phyloP scores from a whole-genome alignment of 2,797 vertebrate species.

The Phylloscopus collybita region DNA sequence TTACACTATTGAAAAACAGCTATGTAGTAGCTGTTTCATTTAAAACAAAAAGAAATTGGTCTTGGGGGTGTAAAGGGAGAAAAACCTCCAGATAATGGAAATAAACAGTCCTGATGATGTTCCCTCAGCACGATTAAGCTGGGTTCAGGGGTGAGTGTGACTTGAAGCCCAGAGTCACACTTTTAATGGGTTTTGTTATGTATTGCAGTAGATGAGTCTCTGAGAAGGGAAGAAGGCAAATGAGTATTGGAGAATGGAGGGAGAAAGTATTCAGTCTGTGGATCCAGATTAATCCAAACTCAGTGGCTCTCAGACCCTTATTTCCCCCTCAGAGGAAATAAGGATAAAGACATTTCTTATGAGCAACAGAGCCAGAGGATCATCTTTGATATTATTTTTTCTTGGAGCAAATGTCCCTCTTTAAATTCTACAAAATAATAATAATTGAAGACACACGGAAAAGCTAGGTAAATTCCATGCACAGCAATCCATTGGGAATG shows the following conservation, averaged over 20 bases:
- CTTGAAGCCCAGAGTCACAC: neutral
- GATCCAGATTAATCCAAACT: neutral
- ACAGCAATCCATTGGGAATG: constrained; percentile 12
- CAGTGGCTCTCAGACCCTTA: neutral
- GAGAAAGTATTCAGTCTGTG: neutral
- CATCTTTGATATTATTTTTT: constrained; percentile 2
- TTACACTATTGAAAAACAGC: neutral
- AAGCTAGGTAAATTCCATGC: constrained; percentile 3
- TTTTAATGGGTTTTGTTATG: neutral
- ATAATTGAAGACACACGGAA: constrained; percentile 32
- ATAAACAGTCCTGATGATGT: neutral
- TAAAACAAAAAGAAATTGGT: neutral
- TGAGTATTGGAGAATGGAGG: neutral
- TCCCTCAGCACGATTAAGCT: neutral
- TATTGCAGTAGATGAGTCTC: neutral
- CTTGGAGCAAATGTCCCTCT: neutral
- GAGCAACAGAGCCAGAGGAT: neutral
- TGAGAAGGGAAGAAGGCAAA: neutral
- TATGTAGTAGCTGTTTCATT: neutral
- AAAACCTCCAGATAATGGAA: neutral
- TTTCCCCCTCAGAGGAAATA: neutral
- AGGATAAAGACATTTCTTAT: constrained; percentile 4
- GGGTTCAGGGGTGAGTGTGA: neutral
- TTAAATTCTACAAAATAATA: constrained; percentile 56
- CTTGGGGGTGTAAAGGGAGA: rapidly evolving